phyloP scores from a whole-genome alignment of 1,140 invertebrate genomes.

The Caenorhabditis tropicalis region DNA sequence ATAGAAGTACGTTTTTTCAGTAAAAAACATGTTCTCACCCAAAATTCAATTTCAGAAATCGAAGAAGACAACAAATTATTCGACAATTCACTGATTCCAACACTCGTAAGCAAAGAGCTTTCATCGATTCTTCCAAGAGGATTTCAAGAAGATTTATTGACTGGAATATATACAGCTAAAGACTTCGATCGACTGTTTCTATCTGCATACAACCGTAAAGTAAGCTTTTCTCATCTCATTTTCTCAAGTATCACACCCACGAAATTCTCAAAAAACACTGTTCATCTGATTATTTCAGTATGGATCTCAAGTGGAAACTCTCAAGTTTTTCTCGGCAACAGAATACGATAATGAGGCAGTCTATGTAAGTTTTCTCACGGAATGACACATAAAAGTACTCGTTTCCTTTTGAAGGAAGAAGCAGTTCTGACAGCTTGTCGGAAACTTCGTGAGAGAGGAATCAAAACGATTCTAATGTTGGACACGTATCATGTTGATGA shows the following conservation, averaged over 20 bases:
- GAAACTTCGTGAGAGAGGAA: conserved; percentile 17
- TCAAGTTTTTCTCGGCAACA: conserved; percentile 35
- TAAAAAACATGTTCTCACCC: neutral
- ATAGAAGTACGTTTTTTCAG: conserved; percentile 1
- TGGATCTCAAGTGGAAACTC: conserved; percentile 1
- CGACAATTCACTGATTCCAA: conserved; percentile 15
- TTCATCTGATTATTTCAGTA: neutral
- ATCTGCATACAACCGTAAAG: conserved; percentile 16
- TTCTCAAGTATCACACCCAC: too few species aligned
- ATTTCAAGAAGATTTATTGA: conserved; percentile 25
- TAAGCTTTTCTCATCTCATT: neutral
- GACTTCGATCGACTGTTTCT: conserved; percentile 26
- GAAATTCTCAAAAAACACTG: neutral
- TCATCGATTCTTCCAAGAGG: conserved; percentile 20
- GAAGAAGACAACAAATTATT: conserved; percentile 38
- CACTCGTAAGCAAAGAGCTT: conserved; percentile 7
- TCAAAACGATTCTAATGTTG: conserved; percentile 31
- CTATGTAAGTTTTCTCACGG: neutral
- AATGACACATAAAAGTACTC: neutral
- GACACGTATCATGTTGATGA: conserved; percentile 45
- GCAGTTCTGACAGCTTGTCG: conserved; percentile 22
- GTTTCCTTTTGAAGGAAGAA: conserved; percentile 14
- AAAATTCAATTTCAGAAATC: neutral
- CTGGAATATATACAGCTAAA: conserved; percentile 27
- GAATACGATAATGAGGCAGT: conserved; percentile 46